A percentile compares a stretch with the other conserved stretches of the same genome.
Evolutionary conservation across 2,113 vertebrate species (phyloP).

Genomic region (Noctilio leporinus): DNA sequence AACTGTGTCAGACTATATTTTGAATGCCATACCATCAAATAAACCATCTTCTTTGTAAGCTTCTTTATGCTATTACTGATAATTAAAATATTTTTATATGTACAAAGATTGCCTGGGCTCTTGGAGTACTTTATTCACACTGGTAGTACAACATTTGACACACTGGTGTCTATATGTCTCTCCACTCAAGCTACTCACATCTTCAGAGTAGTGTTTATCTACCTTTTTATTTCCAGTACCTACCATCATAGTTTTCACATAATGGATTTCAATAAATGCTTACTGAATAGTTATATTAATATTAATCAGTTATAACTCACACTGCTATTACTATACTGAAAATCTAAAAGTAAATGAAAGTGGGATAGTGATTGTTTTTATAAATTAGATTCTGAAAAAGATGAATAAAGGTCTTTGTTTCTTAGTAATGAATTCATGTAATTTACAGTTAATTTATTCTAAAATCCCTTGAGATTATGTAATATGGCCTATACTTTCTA

Average conservation of each 20-base stretch:
- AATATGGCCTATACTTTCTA: slow-evolving; percentile 28
- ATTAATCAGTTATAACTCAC: slow-evolving; percentile 48
- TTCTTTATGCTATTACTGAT: background rate
- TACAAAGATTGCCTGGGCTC: background rate
- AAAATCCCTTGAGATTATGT: slow-evolving; percentile 55
- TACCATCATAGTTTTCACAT: slow-evolving; percentile 15
- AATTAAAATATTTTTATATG: background rate
- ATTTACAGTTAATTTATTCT: slow-evolving; percentile 71
- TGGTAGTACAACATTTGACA: background rate
- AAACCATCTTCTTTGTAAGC: background rate
- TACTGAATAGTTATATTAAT: slow-evolving; percentile 22
- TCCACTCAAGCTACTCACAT: background rate
- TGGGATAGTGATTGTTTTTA: slow-evolving; percentile 27
- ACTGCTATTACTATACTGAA: slow-evolving; percentile 10
- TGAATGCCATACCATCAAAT: background rate
- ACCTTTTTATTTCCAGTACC: background rate
- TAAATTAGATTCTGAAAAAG: slow-evolving; percentile 54
- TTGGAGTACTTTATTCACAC: background rate
- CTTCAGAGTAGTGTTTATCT: background rate
- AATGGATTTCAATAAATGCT: slow-evolving; percentile 29
- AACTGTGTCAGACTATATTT: background rate
- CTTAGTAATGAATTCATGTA: slow-evolving; percentile 65
- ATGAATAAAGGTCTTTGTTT: slow-evolving; percentile 65
- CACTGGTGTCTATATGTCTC: background rate
- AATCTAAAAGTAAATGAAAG: slow-evolving; percentile 47